A percentile compares a stretch with the other conserved stretches of the same genome.
phyloP scores from a whole-genome alignment of 2,797 vertebrate genomes.

The Amazonetta brasiliensis region DNA sequence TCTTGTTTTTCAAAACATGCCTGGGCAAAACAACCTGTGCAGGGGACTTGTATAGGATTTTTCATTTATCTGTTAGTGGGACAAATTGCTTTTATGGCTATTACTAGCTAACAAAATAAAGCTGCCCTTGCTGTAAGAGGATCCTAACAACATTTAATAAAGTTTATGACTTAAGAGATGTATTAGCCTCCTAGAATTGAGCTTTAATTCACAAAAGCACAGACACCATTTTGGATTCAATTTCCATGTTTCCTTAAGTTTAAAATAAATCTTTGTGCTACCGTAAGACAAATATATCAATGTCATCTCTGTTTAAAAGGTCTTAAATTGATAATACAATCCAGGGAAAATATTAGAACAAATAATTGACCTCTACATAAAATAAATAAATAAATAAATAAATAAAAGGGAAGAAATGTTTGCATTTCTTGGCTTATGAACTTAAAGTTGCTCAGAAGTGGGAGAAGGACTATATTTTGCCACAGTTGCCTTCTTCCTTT shows the following conservation, averaged over 20 bases:
- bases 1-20: not conserved
- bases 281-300: not conserved
- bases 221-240: not conserved
- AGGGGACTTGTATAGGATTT: not conserved
- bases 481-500: not conserved
- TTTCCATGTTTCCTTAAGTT: not conserved
- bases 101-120: not conserved
- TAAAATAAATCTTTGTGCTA: not conserved
- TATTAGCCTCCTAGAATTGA: not conserved
- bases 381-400: not conserved
- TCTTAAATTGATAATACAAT: not conserved
- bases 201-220: not conserved
- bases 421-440: not conserved
- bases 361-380: not conserved
- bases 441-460: not conserved
- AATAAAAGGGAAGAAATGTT: not conserved
- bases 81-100: not conserved
- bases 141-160: not conserved
- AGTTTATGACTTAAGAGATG: not conserved
- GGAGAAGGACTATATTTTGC: not conserved
- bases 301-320: not conserved
- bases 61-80: not conserved
- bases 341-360: not conserved
- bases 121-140: not conserved
- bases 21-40: not conserved